Evolutionary conservation across 2,888 invertebrate species (phyloP), one percentile per base, ranked within the genome.

Genomic region (Drosophila rellima): DNA sequence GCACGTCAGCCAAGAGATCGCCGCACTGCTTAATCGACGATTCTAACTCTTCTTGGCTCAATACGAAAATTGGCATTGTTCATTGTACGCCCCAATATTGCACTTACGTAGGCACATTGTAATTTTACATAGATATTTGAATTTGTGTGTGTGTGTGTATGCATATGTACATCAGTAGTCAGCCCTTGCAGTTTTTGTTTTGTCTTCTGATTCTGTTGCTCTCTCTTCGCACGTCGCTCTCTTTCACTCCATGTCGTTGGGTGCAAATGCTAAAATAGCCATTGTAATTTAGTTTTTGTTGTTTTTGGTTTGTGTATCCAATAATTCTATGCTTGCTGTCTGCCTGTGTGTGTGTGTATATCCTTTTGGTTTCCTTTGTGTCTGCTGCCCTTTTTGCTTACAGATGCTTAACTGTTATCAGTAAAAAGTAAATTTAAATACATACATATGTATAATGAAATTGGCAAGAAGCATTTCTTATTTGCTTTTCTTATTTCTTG

Each of bases 121-220:
- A 37, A 15, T 13, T 23, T 37, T 26, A 39, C 11, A 23, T 51
- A 39, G 40, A 26, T 17, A 48, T 20, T 23, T 26, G 11, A 18
- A n/a, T 39, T 18, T 35, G 7, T 23, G 39, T 67, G 4, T 15
- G 13, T 40, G 18, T 35, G 18, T 54, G 26, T 40, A n/a, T 40
- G n/a, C 13, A 17, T 48, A 13, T 40, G 10, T 11, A 18, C 18
- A 10, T 51, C 8, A 40, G 7, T 66, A 42, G 69, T 18, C 60
- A 70, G 79, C 77, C 77, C 77, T 77, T 77, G 79, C 77, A 77
- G 56, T 79, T 79, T 79, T 79, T 75, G 74, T 77, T 74, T 75
- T 71, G 73, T 68, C 64, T 64, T 66, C 31, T 72, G 54, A 51
- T 70, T 62, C 48, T 79, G 47, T 65, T 40, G 42, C 59, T 47